Evolutionary conservation across 2,888 invertebrate genomes (phyloP).

Genomic region (Apodemia mormo): DNA sequence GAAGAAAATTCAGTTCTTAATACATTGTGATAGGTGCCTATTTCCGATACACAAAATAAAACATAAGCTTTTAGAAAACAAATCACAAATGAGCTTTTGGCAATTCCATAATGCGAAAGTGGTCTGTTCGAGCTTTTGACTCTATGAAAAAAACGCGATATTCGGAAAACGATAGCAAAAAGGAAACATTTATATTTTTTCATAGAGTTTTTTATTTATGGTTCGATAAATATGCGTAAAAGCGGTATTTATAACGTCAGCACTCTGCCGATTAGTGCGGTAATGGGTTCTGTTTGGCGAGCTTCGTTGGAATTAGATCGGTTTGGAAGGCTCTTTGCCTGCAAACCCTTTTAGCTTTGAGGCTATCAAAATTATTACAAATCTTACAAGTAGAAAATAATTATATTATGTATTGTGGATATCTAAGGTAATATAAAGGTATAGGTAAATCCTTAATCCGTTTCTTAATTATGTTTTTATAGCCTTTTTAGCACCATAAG

Average conservation of each 20-base stretch:
- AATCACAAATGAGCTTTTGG: conserved; percentile 74
- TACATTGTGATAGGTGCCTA: conserved; percentile 37
- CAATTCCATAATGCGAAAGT: conserved; percentile 82
- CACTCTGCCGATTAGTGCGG: conserved; percentile 78
- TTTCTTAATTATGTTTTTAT: too few relatives aligned
- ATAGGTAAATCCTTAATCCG: too few relatives aligned
- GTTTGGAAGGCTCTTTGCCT: conserved; percentile 51
- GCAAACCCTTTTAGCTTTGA: conserved; percentile 72
- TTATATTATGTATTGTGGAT: not conserved
- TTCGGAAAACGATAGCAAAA: conserved; percentile 79
- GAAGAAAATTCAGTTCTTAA: conserved; percentile 41
- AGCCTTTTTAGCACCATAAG: too few relatives aligned
- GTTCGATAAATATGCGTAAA: conserved; percentile 75
- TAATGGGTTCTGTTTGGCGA: conserved; percentile 51
- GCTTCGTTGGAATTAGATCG: conserved; percentile 56
- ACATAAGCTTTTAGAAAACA: conserved; percentile 49
- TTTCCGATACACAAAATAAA: conserved; percentile 34
- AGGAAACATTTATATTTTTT: conserved; percentile 77
- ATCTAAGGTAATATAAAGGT: not conserved
- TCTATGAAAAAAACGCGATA: conserved; percentile 78
- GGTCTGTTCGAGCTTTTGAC: conserved; percentile 82
- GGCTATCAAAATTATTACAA: conserved; percentile 72
- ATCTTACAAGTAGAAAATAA: conserved; percentile 21
- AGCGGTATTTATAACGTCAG: conserved; percentile 76
- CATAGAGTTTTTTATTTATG: conserved; percentile 79